Conservation (phyloP, 2,797 vertebrate species). For the Rhynchotus rufescens region DNA sequence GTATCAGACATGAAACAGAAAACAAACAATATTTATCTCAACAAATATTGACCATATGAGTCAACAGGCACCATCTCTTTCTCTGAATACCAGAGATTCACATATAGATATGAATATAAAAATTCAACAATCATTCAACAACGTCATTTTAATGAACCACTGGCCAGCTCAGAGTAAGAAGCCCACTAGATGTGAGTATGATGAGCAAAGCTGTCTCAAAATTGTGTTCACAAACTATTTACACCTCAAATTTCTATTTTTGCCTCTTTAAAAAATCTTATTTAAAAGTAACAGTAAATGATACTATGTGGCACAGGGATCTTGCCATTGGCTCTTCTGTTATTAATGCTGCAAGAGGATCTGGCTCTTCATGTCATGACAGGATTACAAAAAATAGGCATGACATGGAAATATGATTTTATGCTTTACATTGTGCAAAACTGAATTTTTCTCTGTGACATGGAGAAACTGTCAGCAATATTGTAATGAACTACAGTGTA, state of each 20-base stretch:
- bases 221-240: background rate
- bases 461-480: background rate
- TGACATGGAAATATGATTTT: background rate
- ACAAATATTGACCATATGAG: background rate
- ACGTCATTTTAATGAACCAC: background rate
- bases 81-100: background rate
- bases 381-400: background rate
- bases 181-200: background rate
- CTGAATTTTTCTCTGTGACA: background rate
- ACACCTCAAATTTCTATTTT: background rate
- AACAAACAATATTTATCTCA: background rate
- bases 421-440: slow-evolving; percentile 2
- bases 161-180: background rate
- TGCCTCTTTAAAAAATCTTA: background rate
- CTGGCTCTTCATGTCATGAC: background rate
- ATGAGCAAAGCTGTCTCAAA: background rate
- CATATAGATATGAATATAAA: background rate
- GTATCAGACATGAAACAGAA: background rate
- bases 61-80: background rate
- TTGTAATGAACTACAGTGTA: background rate
- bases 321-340: background rate
- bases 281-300: background rate
- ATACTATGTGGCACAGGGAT: background rate
- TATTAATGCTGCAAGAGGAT: background rate
- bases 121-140: background rate